Conservation (phyloP, 2,113 vertebrate genomes). For the Tor tambroides region DNA sequence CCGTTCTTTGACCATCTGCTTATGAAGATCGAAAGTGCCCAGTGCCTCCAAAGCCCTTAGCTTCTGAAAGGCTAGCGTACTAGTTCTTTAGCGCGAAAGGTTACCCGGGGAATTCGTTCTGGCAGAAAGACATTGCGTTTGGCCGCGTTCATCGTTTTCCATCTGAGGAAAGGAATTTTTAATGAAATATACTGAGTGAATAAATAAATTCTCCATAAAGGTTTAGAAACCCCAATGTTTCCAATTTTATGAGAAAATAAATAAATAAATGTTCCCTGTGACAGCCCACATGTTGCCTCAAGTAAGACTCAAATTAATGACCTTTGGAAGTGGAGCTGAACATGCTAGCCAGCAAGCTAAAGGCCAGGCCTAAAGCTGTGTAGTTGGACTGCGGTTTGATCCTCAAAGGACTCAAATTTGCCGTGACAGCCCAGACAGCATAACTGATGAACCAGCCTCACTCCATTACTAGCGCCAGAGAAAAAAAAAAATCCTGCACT, state of each 20-base stretch:
- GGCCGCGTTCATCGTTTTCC: background rate
- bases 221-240: background rate
- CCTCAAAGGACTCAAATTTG: constrained; percentile 38
- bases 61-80: constrained; percentile 30
- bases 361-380: constrained; percentile 32
- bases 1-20: constrained; percentile 35
- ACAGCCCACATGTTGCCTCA: background rate
- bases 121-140: background rate
- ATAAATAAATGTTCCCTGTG: background rate
- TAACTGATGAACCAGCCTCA: constrained; percentile 31
- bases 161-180: background rate
- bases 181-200: background rate
- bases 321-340: constrained; percentile 34
- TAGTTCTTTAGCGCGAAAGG: background rate
- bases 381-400: constrained; percentile 30
- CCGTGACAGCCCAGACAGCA: constrained; percentile 33
- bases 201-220: background rate
- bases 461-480: constrained; percentile 16
- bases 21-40: constrained; percentile 11
- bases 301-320: constrained; percentile 23
- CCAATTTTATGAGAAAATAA: background rate
- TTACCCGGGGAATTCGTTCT: background rate
- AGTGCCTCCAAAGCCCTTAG: constrained; percentile 33
- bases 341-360: constrained; percentile 15
- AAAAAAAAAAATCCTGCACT: background rate